phyloP scores from a whole-genome alignment of 2,888 invertebrate species.

The Melinaea menophilus region DNA sequence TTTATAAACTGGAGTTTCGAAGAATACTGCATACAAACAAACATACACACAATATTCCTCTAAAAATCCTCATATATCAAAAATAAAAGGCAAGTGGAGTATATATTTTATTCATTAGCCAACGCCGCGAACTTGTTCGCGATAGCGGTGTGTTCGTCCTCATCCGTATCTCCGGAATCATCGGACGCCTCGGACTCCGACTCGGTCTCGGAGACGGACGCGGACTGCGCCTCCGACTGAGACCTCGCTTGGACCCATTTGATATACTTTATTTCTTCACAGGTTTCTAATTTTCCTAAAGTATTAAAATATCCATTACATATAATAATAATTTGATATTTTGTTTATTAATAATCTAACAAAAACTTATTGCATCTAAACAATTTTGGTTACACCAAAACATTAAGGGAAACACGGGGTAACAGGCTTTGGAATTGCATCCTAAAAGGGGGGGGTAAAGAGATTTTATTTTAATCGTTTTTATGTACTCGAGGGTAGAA shows the following conservation, averaged over 20 bases:
- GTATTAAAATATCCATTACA: slow-evolving; percentile 3
- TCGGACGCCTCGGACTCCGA: slow-evolving; percentile 29
- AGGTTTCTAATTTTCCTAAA: slow-evolving; percentile 79
- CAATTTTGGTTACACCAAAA: no score
- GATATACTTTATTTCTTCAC: slow-evolving; percentile 80
- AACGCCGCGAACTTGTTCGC: slow-evolving; percentile 72
- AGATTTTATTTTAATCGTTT: no score
- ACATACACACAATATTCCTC: no score
- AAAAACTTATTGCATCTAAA: background rate
- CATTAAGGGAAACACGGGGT: no score
- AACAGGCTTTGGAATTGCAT: no score
- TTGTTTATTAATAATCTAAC: background rate
- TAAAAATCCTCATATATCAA: no score
- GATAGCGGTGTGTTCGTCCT: slow-evolving; percentile 37
- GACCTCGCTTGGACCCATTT: slow-evolving; percentile 82
- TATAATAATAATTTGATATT: background rate
- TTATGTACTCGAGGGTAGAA: no score
- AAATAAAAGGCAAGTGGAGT: no score
- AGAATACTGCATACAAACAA: no score
- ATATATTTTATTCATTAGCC: slow-evolving; percentile 25
- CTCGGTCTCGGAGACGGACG: slow-evolving; percentile 20
- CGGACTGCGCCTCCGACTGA: slow-evolving; percentile 34
- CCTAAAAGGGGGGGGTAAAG: no score
- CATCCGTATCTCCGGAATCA: slow-evolving; percentile 31
- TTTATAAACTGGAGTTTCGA: no score